Base-by-base conservation (phyloP, 2,797 vertebrate species). In the Sphenodon punctatus region DNA sequence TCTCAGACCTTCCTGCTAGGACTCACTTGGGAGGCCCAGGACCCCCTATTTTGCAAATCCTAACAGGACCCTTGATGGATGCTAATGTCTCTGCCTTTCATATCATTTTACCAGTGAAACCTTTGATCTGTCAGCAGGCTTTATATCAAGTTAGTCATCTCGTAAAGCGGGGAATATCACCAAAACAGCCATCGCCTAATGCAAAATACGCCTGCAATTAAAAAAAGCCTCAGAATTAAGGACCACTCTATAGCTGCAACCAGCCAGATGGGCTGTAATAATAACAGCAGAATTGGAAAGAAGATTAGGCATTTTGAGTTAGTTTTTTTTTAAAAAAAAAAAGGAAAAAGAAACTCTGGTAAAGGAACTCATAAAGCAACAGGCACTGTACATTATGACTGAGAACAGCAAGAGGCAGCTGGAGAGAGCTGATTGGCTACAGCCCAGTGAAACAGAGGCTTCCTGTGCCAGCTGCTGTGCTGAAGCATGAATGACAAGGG, bases 21-120 rank as follows among this genome's bases (percentile, higher is more conserved):
- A 96, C 97, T 96, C 94, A 95, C 95, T 97, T 97, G 96, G 96
- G 97, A 97, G 96, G 97, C 96, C 96, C 96, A 95, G 94, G 95
- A 96, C 93, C 96, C 94, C 95, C 96, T 96, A 94, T 94, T 96
- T 94, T 96, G 96, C 93, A 95, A 96, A 97, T 96, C 96, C 96
- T 97, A 96, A 97, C 96, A 96, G 95, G 96, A 97, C n/a, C 95
- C 95, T 95, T 97, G 97, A 97, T 97, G 96, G 97, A 97, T 97
- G 96, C 96, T 97, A 97, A 97, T 96, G 96, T 95, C 82, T 95
- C 94, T 96, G 95, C 96, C 95, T 97, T 97, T 97, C 96, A 97
- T 97, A 97, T 97, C 95, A 83, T 96, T 97, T 98, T 97, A 97
- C 96, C 95, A 95, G 91, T 84, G 88, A 85, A 92, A 94, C 93